These are phyloP conservation scores for Automeris io DNA, from an alignment of 2,888 invertebrate species.

Conservation along the genomic window DNA sequence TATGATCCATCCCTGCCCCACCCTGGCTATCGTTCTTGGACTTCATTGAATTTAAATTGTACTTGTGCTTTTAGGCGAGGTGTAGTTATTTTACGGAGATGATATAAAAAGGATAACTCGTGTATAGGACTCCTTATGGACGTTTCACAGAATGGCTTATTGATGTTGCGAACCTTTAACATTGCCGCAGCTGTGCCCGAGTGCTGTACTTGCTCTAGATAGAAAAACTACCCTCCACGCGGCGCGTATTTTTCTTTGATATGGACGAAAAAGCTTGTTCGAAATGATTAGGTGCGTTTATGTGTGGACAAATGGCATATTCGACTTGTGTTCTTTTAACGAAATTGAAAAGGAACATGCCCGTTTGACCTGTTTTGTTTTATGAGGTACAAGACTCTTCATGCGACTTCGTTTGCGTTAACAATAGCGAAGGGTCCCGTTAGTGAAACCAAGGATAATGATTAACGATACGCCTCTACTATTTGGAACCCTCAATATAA, in stretches of 20 bases:
- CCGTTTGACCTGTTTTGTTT: not conserved
- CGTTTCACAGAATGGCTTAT: conserved; percentile 55
- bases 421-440: too few relatives aligned
- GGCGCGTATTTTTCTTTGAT: conserved; percentile 22
- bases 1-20: too few relatives aligned
- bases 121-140: conserved; percentile 36
- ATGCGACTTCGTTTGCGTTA: too few relatives aligned
- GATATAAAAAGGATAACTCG: too few relatives aligned
- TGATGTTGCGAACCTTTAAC: conserved; percentile 57
- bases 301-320: conserved; percentile 1
- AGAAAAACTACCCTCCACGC: conserved; percentile 23
- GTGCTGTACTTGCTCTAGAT: conserved; percentile 21
- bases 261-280: conserved; percentile 13
- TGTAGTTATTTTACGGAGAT: too few relatives aligned
- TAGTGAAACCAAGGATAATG: too few relatives aligned
- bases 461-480: too few relatives aligned
- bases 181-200: conserved; percentile 47
- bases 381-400: too few relatives aligned
- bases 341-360: not conserved
- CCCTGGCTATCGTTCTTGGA: too few relatives aligned
- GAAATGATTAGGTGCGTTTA: conserved; percentile 10
- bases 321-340: conserved; percentile 3
- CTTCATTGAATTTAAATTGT: too few relatives aligned
- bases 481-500: too few relatives aligned
- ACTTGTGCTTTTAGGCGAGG: too few relatives aligned